A percentile compares a stretch with the other conserved stretches of the same genome.
Conservation (phyloP, 2,797 vertebrate genomes). For the Rousettus madagascariensis region DNA sequence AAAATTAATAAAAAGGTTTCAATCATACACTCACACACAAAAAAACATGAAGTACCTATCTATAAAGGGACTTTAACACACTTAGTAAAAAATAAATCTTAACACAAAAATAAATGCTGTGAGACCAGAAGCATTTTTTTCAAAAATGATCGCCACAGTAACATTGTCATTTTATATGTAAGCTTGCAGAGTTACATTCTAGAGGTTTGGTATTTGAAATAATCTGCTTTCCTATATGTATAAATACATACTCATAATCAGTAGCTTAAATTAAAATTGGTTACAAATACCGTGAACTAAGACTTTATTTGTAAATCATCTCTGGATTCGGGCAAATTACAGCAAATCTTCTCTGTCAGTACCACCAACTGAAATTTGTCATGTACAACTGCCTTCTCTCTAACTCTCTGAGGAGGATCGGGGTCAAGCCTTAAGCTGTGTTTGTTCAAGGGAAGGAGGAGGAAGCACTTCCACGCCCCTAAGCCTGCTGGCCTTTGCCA, state of each 20-base stretch:
- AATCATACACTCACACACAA: background rate
- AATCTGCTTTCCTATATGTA: conserved; percentile 60
- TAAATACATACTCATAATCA: conserved; percentile 62
- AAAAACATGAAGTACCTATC: background rate
- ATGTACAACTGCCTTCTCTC: background rate
- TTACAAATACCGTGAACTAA: conserved; percentile 57
- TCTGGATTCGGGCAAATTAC: conserved; percentile 52
- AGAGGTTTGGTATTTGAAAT: conserved; percentile 35
- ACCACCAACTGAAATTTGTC: conserved; percentile 46
- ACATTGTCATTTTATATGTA: conserved; percentile 19
- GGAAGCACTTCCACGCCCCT: background rate
- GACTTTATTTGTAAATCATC: conserved; percentile 63
- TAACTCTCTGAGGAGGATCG: background rate
- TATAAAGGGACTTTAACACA: conserved; percentile 1
- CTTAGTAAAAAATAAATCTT: background rate
- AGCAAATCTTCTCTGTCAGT: conserved; percentile 44
- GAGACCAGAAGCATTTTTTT: background rate
- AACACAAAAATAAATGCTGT: background rate
- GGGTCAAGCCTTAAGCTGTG: background rate
- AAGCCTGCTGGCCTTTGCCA: background rate
- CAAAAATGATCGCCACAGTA: background rate
- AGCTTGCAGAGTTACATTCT: background rate
- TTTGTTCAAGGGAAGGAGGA: background rate
- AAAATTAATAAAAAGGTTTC: conserved; percentile 20
- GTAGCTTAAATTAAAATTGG: conserved; percentile 35